Evolutionary conservation across 2,113 vertebrate genomes (phyloP).

Genomic region (Limanda limanda): DNA sequence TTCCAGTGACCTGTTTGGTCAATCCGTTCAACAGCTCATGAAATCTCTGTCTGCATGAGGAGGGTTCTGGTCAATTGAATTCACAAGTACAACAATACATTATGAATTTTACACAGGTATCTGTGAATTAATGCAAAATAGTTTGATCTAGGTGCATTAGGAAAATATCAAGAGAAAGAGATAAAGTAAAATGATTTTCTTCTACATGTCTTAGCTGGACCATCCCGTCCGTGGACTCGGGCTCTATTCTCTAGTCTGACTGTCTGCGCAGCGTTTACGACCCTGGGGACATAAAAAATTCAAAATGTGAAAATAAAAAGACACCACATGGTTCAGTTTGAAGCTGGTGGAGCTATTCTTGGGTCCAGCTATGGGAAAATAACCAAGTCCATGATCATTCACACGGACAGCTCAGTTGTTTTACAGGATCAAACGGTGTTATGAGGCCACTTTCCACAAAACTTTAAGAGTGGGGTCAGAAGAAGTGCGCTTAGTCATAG

Average conservation of each 20-base stretch:
- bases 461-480: neutral
- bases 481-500: neutral
- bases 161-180: too few relatives aligned
- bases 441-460: slow-evolving; percentile 14
- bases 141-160: too few relatives aligned
- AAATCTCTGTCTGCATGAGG: too few relatives aligned
- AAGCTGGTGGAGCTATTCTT: slow-evolving; percentile 69
- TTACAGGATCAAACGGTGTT: neutral
- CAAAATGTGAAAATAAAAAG: slow-evolving; percentile 31
- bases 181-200: neutral
- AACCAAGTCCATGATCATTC: slow-evolving; percentile 58
- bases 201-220: neutral
- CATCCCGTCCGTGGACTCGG: neutral
- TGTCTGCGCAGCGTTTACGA: slow-evolving; percentile 6
- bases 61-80: too few relatives aligned
- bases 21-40: too few relatives aligned
- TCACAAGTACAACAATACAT: too few relatives aligned
- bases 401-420: slow-evolving; percentile 29
- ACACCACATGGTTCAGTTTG: slow-evolving; percentile 29
- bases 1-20: too few relatives aligned
- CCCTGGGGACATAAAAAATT: slow-evolving; percentile 15
- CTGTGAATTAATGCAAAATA: too few relatives aligned
- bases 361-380: slow-evolving; percentile 74
- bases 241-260: neutral
- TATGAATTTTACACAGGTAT: too few relatives aligned